Conservation (phyloP, 2,113 vertebrate genomes). For the Myodes glareolus region DNA sequence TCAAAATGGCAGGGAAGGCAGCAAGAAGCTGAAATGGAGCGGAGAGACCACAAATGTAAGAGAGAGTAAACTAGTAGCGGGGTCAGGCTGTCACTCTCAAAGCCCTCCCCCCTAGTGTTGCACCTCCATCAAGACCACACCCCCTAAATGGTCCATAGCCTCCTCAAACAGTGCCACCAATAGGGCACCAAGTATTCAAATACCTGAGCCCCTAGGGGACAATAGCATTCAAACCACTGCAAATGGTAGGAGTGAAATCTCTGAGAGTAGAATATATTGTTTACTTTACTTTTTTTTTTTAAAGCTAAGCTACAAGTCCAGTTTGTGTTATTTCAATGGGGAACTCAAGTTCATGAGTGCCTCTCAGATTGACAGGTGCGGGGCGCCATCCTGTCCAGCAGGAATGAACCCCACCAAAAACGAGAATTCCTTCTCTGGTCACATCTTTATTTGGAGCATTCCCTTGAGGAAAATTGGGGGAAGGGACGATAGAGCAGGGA, state of each 20-base stretch:
- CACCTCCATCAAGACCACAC: not conserved
- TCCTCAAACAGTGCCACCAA: not conserved
- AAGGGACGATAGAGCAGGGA: no score
- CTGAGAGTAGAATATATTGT: not conserved
- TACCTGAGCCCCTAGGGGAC: not conserved
- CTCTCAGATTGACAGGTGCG: not conserved
- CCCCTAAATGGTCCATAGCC: not conserved
- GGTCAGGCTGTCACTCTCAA: not conserved
- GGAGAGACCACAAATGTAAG: not conserved
- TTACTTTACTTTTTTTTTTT: not conserved
- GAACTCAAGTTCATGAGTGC: not conserved
- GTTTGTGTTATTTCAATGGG: not conserved
- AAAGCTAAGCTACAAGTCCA: not conserved
- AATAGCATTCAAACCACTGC: not conserved
- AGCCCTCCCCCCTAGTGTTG: not conserved
- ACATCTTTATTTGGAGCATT: no score
- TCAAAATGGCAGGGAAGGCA: not conserved
- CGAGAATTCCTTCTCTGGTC: no score
- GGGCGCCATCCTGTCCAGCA: no score
- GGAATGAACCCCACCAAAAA: no score
- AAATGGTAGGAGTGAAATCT: not conserved
- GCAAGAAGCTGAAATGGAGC: not conserved
- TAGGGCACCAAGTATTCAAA: not conserved
- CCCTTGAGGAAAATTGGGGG: no score
- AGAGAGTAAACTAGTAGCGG: not conserved